Base-by-base conservation (phyloP, 2,888 invertebrate genomes). In the Caenorhabditis becei region DNA sequence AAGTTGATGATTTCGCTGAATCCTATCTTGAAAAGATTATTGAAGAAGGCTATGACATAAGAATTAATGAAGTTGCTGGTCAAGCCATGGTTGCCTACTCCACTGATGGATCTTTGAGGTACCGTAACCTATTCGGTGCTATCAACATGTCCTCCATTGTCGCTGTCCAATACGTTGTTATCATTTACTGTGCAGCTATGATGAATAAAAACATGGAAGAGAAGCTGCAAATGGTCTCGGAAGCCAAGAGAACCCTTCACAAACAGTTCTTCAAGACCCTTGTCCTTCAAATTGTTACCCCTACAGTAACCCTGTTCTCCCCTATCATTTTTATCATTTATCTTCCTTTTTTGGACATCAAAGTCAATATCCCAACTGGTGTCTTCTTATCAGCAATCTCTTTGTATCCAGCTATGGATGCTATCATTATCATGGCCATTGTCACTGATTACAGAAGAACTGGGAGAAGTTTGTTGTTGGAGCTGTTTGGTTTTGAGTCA, bases 381-480 rank as follows among this genome's bases (percentile, higher is more conserved):
- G 18, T 70, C 0, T 20, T 58, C 0, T 1, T 59, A 0, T 56
- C 58, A n/a, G 11, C 23, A 1, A 16, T 59, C 18, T 24, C 51
- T 7, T 1, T 70, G 4, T 70, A 70, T 24, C 70, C 70, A 23
- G 47, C 70, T 1, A 35, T 70, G n/a, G 70, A 70, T 16, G 49
- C 70, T 0, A 11, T 58, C 0, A 49, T 70, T n/a, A 32, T 70
- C 2, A 70, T 70, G 70, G 35, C 16, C 24, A 24, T 70, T 3
- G 51, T 70, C 3, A 23, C 49, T 10, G 70, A 70, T 26, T 70
- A 70, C 7, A 1, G 51, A 11, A 59, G 16, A 14, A 16, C 41
- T 41, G 41, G 5, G 41, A 41, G 41, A 41, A 41, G 41, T 41
- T n/a, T n/a, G n/a, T n/a, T n/a, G n/a, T n/a, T n/a, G n/a, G n/a